These are phyloP conservation scores for Xiphorhynchus erythropygius DNA, from an alignment of 2,797 vertebrate species.

Conservation along the genomic window DNA sequence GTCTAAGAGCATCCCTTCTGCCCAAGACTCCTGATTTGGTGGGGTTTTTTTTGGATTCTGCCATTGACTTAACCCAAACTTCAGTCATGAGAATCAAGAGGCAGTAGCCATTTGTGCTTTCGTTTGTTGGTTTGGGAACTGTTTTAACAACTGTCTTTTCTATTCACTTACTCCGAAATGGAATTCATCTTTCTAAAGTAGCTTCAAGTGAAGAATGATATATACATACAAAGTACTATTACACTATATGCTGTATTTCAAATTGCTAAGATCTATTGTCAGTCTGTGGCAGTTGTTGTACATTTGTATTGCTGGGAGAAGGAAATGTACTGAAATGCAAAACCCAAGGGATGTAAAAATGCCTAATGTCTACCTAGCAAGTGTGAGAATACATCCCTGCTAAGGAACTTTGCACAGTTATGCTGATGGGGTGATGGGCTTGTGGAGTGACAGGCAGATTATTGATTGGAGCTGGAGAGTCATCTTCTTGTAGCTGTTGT, in stretches of 20 bases:
- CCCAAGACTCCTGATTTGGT: not conserved
- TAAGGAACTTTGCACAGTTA: not conserved
- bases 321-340: not conserved
- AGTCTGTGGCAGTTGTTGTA: not conserved
- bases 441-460: not conserved
- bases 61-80: not conserved
- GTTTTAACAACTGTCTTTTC: not conserved
- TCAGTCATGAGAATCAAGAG: not conserved
- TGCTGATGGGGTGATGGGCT: not conserved
- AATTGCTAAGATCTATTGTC: not conserved
- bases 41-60: not conserved
- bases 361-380: not conserved
- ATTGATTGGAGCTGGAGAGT: conserved; percentile 8
- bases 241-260: not conserved
- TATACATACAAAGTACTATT: not conserved
- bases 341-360: not conserved
- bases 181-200: not conserved
- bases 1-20: not conserved
- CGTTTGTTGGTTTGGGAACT: not conserved
- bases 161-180: not conserved
- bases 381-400: not conserved
- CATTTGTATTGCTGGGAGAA: not conserved
- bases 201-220: not conserved
- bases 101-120: not conserved
- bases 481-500: not conserved